These are phyloP conservation scores for Harpegnathos saltator DNA, from an alignment of 1,140 invertebrate genomes.

Conservation along the genomic window DNA sequence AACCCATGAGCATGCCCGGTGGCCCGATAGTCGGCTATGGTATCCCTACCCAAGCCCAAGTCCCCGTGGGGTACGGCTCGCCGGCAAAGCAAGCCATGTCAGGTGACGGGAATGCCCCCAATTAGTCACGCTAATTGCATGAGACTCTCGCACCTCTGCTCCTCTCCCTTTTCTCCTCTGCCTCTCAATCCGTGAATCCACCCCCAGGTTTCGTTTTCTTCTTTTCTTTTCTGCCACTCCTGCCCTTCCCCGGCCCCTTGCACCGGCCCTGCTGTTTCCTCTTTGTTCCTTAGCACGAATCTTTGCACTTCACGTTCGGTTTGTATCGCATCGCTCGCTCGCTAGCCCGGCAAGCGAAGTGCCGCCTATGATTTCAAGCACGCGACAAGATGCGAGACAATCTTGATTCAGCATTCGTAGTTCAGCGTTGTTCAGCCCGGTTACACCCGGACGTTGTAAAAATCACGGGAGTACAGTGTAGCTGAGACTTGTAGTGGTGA, in stretches of 20 bases:
- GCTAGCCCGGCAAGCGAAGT: not conserved
- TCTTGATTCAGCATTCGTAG: not conserved
- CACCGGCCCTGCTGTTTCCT: not conserved
- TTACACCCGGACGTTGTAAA: not conserved
- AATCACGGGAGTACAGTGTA: constrained; percentile 13
- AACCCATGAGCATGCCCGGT: constrained; percentile 68
- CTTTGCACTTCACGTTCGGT: not conserved
- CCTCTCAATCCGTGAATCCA: not conserved
- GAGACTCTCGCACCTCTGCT: constrained; percentile 48
- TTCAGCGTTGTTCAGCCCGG: not conserved
- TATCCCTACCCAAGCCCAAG: constrained; percentile 80
- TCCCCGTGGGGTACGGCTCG: constrained; percentile 87
- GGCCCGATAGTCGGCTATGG: constrained; percentile 76
- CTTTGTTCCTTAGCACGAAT: not conserved
- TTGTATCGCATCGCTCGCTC: too few relatives aligned
- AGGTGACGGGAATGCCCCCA: constrained; percentile 82
- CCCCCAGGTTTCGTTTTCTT: constrained; percentile 19
- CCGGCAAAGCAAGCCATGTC: constrained; percentile 87
- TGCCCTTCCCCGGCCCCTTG: too few relatives aligned
- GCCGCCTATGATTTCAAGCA: not conserved
- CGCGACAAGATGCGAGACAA: constrained; percentile 16
- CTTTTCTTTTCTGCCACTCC: constrained; percentile 20
- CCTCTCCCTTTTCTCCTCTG: constrained; percentile 49
- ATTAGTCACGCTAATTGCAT: constrained; percentile 63
- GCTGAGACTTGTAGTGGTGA: not conserved